phyloP scores from a whole-genome alignment of 2,888 invertebrate genomes.

The Onchidella celtica region DNA sequence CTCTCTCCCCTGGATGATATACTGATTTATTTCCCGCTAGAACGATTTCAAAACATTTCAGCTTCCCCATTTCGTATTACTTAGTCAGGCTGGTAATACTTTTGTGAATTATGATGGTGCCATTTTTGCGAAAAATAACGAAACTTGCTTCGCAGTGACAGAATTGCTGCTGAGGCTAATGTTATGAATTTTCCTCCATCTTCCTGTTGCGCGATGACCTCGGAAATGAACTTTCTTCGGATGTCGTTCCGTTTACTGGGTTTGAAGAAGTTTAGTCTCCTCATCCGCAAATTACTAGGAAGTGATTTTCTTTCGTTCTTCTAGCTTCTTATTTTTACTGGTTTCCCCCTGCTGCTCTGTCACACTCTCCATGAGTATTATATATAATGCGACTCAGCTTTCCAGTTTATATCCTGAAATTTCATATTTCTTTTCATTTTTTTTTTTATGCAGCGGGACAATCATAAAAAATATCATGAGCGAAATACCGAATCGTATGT shows the following conservation, averaged over 20 bases:
- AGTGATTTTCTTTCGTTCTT: no score
- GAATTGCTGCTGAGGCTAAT: slow-evolving; percentile 3
- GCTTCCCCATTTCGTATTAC: slow-evolving; percentile 77
- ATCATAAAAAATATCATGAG: no score
- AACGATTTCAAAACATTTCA: slow-evolving; percentile 80
- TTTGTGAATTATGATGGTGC: background rate
- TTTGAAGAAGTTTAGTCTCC: no score
- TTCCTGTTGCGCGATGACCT: slow-evolving; percentile 36
- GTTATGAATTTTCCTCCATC: slow-evolving; percentile 41
- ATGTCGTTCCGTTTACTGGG: background rate
- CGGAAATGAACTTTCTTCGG: background rate
- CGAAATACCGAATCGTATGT: no score
- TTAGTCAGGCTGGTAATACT: background rate
- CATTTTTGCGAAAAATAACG: slow-evolving; percentile 33
- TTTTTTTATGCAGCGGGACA: no score
- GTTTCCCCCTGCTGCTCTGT: no score
- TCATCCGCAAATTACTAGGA: no score
- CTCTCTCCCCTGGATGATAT: slow-evolving; percentile 80
- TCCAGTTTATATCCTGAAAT: no score
- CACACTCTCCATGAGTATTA: no score
- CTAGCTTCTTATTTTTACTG: no score
- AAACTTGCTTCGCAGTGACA: slow-evolving; percentile 6
- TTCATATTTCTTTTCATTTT: no score
- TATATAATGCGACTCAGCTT: no score
- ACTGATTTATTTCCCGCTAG: slow-evolving; percentile 80